Base-by-base conservation (phyloP, 2,113 vertebrate genomes). In the Pollachius pollachius region DNA sequence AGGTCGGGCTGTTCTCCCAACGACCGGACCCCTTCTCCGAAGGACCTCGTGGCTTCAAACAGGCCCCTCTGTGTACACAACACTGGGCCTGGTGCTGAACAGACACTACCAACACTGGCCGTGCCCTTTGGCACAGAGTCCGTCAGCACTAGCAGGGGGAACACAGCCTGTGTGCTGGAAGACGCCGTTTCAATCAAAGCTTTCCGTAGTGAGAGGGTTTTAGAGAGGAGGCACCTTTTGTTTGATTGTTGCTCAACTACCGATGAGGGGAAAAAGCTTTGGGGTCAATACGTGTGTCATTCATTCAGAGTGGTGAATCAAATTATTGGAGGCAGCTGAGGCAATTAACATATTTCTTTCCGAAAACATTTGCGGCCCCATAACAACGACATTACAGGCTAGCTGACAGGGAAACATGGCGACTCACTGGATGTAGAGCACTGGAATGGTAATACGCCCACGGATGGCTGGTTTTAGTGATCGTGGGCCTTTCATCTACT, bases 371-470 rank as follows among this genome's bases (percentile, higher is more conserved):
- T 13, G 27, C 76, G 85, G 88, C 84, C 76, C 86, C 76, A 85
- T 87, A 83, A 90, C 87, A 87, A 80, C 75, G 77, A 84, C 74
- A 90, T 92, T 92, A 91, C 90, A 92, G 78, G 89, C 86, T 88
- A 85, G 84, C 81, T 91, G 90, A 81, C 79, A 78, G 78, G 89
- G 86, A 89, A 89, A 89, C 80, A 87, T 84, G 81, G 78, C 78
- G 82, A 84, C 87, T 63, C 81, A 89, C 86, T 82, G 80, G 86
- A 78, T 79, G 68, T 52, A 74, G 80, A 78, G 88, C 86, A 85
- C 65, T 82, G 79, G 79, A 67, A 81, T 73, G 83, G 82, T 88
- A 48, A 89, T 34, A 64, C 59, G 54, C 69, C 64, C 70, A 81
- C 52, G 69, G 75, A 65, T 70, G 83, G 75, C 82, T 74, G 18